Evolutionary conservation across 2,113 vertebrate genomes (phyloP).

Genomic region (Hydrochoerus hydrochaeris): DNA sequence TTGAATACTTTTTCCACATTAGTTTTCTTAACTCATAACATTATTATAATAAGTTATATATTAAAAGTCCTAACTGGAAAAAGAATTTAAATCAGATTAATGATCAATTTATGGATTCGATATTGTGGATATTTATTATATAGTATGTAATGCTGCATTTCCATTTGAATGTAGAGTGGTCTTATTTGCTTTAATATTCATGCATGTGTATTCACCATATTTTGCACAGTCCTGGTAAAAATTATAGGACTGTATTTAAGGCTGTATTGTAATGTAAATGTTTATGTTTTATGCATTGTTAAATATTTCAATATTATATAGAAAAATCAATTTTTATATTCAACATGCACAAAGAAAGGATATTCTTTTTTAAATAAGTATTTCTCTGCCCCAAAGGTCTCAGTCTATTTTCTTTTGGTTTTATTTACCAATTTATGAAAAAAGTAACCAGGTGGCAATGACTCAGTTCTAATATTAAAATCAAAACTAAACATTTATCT

Average conservation of each 20-base stretch:
- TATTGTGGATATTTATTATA: slow-evolving; percentile 68
- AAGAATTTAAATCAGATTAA: slow-evolving; percentile 65
- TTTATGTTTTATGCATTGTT: slow-evolving; percentile 61
- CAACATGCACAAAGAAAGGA: slow-evolving; percentile 52
- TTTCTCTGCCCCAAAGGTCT: neutral
- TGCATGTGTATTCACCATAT: slow-evolving; percentile 29
- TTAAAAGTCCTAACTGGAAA: slow-evolving; percentile 59
- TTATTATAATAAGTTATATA: slow-evolving; percentile 69
- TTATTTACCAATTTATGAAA: slow-evolving; percentile 79
- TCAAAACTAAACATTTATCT: slow-evolving; percentile 69
- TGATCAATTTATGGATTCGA: slow-evolving; percentile 56
- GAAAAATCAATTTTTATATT: slow-evolving; percentile 60
- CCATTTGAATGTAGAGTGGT: slow-evolving; percentile 61
- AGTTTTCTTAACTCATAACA: slow-evolving; percentile 58
- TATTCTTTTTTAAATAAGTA: slow-evolving; percentile 53
- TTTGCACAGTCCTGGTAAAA: slow-evolving; percentile 50
- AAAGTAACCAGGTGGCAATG: slow-evolving; percentile 81
- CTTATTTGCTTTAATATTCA: slow-evolving; percentile 48
- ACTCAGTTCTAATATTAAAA: slow-evolving; percentile 79
- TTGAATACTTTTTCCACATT: slow-evolving; percentile 61
- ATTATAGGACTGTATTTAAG: slow-evolving; percentile 55
- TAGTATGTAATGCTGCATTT: slow-evolving; percentile 63
- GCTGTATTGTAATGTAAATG: slow-evolving; percentile 61
- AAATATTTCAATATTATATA: slow-evolving; percentile 63
- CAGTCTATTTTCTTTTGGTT: slow-evolving; percentile 59